Conservation (phyloP, 37 sponge, comb jelly and placozoan species). For the Oopsacas minuta region DNA sequence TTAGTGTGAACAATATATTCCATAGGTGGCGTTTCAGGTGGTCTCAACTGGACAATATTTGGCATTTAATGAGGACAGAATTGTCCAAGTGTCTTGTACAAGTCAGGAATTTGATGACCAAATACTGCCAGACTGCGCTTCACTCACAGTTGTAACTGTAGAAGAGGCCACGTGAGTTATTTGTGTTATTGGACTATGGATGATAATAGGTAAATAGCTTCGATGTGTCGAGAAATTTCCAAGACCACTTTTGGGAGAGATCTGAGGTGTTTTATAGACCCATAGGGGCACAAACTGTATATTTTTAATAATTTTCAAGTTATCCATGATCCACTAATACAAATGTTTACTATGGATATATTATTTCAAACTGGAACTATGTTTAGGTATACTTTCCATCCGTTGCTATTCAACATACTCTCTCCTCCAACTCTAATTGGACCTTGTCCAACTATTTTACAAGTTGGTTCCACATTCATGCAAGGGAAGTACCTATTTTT, state of each 20-base stretch:
- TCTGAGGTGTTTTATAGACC: too few species aligned
- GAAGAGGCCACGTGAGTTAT: neutral
- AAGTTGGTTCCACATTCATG: neutral
- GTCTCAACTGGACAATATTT: neutral
- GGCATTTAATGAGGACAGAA: neutral
- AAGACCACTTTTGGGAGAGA: too few species aligned
- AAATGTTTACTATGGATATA: too few species aligned
- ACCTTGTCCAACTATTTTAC: slow-evolving; percentile 4
- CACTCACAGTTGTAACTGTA: neutral
- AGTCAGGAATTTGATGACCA: neutral
- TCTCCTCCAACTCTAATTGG: neutral
- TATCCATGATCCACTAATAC: too few species aligned
- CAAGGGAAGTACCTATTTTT: neutral
- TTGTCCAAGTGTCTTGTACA: neutral
- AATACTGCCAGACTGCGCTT: neutral
- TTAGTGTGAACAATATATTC: too few species aligned
- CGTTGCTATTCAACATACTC: neutral
- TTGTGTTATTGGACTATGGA: neutral
- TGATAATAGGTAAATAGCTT: too few species aligned
- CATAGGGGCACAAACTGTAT: too few species aligned
- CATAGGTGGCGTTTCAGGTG: slow-evolving; percentile 1
- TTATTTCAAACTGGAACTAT: too few species aligned
- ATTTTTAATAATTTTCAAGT: too few species aligned
- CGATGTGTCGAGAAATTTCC: too few species aligned
- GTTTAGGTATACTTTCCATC: neutral